A percentile compares a stretch with the other conserved stretches of the same genome.
These are phyloP conservation scores for Cerceris ruficornis DNA, from an alignment of 2,888 invertebrate genomes.

Conservation along the genomic window DNA sequence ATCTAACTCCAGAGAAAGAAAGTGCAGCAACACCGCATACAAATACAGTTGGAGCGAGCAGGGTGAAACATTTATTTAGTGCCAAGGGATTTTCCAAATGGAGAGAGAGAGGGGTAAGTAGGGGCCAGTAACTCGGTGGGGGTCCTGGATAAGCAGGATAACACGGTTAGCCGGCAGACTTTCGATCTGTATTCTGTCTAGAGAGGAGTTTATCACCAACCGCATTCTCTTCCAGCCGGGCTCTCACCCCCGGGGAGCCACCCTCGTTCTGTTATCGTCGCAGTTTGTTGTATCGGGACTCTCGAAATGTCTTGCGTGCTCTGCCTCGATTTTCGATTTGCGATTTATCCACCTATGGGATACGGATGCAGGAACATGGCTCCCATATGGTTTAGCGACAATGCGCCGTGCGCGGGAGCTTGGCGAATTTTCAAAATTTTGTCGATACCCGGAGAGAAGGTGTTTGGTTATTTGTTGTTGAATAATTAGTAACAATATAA, in stretches of 20 bases:
- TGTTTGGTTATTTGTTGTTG: no score
- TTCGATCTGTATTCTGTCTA: slow-evolving; percentile 80
- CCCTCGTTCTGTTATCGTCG: slow-evolving; percentile 52
- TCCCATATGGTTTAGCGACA: slow-evolving; percentile 3
- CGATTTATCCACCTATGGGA: slow-evolving; percentile 41
- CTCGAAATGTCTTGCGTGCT: slow-evolving; percentile 38
- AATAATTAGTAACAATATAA: no score
- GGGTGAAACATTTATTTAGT: slow-evolving; percentile 80
- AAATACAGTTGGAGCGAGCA: slow-evolving; percentile 69
- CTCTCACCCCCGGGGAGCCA: slow-evolving; percentile 25
- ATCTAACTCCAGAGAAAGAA: slow-evolving; percentile 23
- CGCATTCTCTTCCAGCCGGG: slow-evolving; percentile 59
- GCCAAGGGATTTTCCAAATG: slow-evolving; percentile 78
- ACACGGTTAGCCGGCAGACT: slow-evolving; percentile 78
- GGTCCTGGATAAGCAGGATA: slow-evolving; percentile 66
- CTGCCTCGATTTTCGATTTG: slow-evolving; percentile 39
- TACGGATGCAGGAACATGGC: not conserved
- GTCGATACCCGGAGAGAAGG: no score
- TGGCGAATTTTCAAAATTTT: no score
- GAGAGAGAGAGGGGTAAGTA: slow-evolving; percentile 56
- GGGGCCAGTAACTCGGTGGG: slow-evolving; percentile 66
- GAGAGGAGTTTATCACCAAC: slow-evolving; percentile 78
- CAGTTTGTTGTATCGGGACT: slow-evolving; percentile 40
- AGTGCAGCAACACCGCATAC: slow-evolving; percentile 72
- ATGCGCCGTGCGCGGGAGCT: no score